A percentile compares a stretch with the other conserved stretches of the same genome.
phyloP scores from a whole-genome alignment of 2,113 vertebrate species.

The Microtus pennsylvanicus region DNA sequence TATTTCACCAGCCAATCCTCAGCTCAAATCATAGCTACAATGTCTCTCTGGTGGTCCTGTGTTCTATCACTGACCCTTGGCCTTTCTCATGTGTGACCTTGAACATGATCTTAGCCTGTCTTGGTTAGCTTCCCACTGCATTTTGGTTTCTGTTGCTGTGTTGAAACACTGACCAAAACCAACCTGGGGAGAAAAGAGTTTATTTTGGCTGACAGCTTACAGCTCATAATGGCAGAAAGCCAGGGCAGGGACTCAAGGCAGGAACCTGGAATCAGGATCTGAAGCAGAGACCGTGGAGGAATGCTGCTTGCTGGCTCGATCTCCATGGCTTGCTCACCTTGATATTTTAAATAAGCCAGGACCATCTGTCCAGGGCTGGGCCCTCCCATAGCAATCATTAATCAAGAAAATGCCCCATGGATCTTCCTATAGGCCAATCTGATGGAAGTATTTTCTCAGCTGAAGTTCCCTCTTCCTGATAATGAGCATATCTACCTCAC shows the following conservation, averaged over 20 bases:
- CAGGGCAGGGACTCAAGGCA: neutral
- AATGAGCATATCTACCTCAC: neutral
- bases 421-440: neutral
- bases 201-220: neutral
- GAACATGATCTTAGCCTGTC: neutral
- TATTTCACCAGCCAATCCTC: neutral
- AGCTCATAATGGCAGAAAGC: neutral
- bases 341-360: neutral
- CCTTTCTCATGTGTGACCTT: neutral
- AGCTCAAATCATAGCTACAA: neutral
- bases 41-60: neutral
- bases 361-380: neutral
- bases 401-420: neutral
- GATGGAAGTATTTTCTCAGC: neutral
- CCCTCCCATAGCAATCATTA: neutral
- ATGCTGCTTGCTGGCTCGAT: neutral
- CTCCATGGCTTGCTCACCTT: neutral
- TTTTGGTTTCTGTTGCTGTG: neutral
- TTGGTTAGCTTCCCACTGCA: constrained; percentile 9
- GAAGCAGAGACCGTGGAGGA: neutral
- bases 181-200: neutral
- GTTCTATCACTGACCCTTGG: neutral
- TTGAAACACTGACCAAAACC: neutral
- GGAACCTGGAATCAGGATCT: neutral
- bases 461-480: neutral